Evolutionary conservation across 1,140 invertebrate genomes (phyloP).

Genomic region (Brachystomella parvula): DNA sequence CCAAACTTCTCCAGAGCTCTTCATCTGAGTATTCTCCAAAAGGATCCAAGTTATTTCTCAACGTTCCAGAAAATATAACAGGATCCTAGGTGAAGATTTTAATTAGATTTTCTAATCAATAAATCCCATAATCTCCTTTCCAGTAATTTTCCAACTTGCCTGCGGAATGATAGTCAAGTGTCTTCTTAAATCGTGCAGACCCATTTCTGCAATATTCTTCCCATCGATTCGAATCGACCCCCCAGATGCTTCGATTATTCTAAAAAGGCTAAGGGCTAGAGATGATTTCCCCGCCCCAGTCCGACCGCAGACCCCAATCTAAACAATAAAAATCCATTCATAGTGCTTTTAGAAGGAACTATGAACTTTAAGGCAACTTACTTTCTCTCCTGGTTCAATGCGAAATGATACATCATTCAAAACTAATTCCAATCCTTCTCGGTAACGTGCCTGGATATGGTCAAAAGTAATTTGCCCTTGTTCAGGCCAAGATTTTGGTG

Average conservation of each 20-base stretch:
- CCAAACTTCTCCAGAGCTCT: conserved; percentile 69
- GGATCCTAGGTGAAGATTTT: conserved; percentile 33
- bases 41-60: conserved; percentile 74
- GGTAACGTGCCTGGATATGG: not conserved
- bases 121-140: too few species aligned
- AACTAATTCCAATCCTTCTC: not conserved
- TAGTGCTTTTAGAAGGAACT: not conserved
- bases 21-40: conserved; percentile 68
- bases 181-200: conserved; percentile 41
- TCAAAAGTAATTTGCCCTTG: not conserved
- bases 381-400: conserved; percentile 8
- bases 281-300: conserved; percentile 24
- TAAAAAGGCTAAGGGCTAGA: conserved; percentile 41
- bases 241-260: conserved; percentile 44
- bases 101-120: not conserved
- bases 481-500: not conserved
- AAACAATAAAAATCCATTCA: not conserved
- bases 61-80: conserved; percentile 63
- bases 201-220: conserved; percentile 42
- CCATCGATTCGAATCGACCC: conserved; percentile 42
- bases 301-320: conserved; percentile 21
- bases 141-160: conserved; percentile 39
- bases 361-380: not conserved
- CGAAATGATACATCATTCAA: not conserved
- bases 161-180: conserved; percentile 51